phyloP scores from a whole-genome alignment of 2,888 invertebrate species.

The Dynastes tityus region DNA sequence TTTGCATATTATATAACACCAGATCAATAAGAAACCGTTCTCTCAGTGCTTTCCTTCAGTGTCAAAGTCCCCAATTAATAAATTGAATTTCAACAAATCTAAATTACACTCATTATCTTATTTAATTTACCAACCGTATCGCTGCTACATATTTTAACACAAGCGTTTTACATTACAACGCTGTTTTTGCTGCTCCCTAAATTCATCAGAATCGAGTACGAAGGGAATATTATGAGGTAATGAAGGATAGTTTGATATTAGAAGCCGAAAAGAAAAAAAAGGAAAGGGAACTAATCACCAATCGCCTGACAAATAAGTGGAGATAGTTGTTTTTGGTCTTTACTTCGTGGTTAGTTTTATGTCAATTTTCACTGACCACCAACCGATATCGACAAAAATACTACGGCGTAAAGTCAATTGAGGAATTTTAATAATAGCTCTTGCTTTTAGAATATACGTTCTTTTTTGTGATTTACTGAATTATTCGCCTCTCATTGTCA shows the following conservation, averaged over 20 bases:
- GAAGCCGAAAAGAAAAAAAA: background rate
- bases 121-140: too few species aligned
- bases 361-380: background rate
- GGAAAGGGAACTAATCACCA: background rate
- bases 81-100: too few species aligned
- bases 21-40: background rate
- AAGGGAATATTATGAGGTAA: background rate
- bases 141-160: too few species aligned
- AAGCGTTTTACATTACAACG: background rate
- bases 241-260: background rate
- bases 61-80: too few species aligned
- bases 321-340: background rate
- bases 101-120: too few species aligned
- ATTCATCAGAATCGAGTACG: background rate
- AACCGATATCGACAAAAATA: background rate
- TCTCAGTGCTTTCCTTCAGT: too few species aligned
- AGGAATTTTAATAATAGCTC: background rate
- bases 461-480: too few species aligned
- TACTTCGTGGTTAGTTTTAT: background rate
- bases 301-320: background rate
- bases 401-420: background rate
- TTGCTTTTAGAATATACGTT: too few species aligned
- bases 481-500: too few species aligned
- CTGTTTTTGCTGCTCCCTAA: background rate
- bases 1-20: constrained; percentile 4